Evolutionary conservation across 2,113 vertebrate species (phyloP).

Genomic region (Corydoras maculifer): DNA sequence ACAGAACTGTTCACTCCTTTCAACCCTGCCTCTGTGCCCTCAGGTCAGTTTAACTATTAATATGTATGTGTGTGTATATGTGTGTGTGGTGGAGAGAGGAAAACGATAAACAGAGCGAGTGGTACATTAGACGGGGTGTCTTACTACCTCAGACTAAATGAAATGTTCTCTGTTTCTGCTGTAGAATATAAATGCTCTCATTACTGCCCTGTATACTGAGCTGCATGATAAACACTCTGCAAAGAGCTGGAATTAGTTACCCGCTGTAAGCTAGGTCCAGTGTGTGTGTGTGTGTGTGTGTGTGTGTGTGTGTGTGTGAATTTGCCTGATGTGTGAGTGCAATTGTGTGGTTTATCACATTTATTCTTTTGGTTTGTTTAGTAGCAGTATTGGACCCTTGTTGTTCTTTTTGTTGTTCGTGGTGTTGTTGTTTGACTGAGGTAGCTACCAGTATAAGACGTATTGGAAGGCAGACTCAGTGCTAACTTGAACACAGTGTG

Average conservation of each 20-base stretch:
- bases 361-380: too few species aligned
- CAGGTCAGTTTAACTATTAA: conserved; percentile 71
- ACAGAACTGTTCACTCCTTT: conserved; percentile 88
- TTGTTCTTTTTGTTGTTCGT: too few species aligned
- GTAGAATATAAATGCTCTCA: conserved; percentile 38
- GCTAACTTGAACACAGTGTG: too few species aligned
- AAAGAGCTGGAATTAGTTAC: conserved; percentile 11
- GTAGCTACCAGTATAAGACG: too few species aligned
- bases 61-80: not conserved
- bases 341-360: too few species aligned
- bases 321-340: not conserved
- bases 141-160: conserved; percentile 19
- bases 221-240: conserved; percentile 24
- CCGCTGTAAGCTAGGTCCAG: not conserved
- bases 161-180: conserved; percentile 15
- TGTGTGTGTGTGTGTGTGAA: not conserved
- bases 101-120: conserved; percentile 12
- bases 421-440: too few species aligned
- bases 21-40: conserved; percentile 92
- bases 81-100: not conserved
- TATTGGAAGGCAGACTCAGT: too few species aligned
- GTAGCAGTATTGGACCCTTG: too few species aligned
- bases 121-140: conserved; percentile 23
- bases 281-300: not conserved
- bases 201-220: conserved; percentile 26